Evolutionary conservation across 2,113 vertebrate species (phyloP).

Genomic region (Aix galericulata): DNA sequence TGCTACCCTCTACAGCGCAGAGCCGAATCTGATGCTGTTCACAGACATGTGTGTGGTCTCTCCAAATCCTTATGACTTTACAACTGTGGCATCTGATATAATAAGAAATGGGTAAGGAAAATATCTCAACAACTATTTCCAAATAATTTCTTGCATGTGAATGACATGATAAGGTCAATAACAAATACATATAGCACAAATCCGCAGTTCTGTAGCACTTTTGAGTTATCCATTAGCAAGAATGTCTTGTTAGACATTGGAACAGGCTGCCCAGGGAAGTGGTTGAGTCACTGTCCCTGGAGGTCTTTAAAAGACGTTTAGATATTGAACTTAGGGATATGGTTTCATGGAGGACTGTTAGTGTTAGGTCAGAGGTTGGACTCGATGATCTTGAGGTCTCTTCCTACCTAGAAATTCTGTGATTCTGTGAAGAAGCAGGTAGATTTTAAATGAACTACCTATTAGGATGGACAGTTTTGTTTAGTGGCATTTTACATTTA

Average conservation of each 20-base stretch:
- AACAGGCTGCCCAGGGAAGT: too few relatives aligned
- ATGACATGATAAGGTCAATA: neutral
- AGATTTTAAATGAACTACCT: neutral
- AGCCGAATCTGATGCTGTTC: neutral
- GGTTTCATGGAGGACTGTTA: too few relatives aligned
- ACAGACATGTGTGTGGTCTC: neutral
- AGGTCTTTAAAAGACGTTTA: too few relatives aligned
- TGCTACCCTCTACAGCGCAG: neutral
- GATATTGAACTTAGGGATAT: too few relatives aligned
- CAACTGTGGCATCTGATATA: neutral
- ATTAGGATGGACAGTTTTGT: neutral
- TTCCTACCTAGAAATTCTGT: too few relatives aligned
- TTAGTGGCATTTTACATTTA: neutral
- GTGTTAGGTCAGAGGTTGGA: too few relatives aligned
- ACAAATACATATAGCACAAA: neutral
- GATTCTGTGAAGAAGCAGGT: neutral
- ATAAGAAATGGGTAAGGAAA: constrained; percentile 29
- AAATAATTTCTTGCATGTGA: neutral
- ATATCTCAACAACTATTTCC: neutral
- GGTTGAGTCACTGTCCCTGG: too few relatives aligned
- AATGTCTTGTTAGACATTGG: too few relatives aligned
- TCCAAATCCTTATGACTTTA: neutral
- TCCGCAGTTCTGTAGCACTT: neutral
- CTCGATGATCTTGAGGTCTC: too few relatives aligned
- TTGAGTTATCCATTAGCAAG: neutral